A percentile compares a stretch with the other conserved stretches of the same genome.
Evolutionary conservation across 2,113 vertebrate genomes (phyloP).

Genomic region (Myanophis thanlyinensis): DNA sequence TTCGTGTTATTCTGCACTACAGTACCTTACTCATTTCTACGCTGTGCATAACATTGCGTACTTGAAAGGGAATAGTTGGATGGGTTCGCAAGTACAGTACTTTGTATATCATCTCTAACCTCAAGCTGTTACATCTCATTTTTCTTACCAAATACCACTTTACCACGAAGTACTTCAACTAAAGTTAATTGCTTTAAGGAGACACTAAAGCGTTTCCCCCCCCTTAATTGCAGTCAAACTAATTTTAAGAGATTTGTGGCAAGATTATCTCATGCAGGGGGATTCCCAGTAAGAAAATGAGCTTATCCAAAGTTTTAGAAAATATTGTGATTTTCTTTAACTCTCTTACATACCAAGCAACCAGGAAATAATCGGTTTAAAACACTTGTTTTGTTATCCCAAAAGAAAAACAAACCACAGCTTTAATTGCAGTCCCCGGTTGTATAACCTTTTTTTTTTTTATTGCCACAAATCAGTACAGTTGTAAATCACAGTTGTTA

Average conservation of each 20-base stretch:
- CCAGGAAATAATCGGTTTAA: background rate
- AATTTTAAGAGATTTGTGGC: background rate
- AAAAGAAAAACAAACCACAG: background rate
- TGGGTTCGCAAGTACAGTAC: background rate
- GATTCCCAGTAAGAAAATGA: conserved; percentile 16
- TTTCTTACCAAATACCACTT: background rate
- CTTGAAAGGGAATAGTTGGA: background rate
- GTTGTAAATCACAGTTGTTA: background rate
- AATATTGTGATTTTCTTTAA: background rate
- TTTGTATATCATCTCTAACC: background rate
- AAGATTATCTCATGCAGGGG: conserved; percentile 14
- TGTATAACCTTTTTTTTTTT: too few relatives aligned
- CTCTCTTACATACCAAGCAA: background rate
- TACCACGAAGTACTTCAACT: background rate
- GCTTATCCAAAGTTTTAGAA: background rate
- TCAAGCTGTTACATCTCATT: background rate
- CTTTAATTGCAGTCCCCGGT: background rate
- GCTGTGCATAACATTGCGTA: background rate
- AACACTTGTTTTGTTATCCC: conserved; percentile 8
- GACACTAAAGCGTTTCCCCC: background rate
- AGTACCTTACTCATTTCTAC: background rate
- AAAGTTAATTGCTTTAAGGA: conserved; percentile 10
- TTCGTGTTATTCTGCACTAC: background rate
- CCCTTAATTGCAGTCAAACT: background rate
- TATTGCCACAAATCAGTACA: background rate